These are phyloP conservation scores for Catotricha subobsoleta DNA, from an alignment of 2,888 invertebrate genomes.

Conservation along the genomic window DNA sequence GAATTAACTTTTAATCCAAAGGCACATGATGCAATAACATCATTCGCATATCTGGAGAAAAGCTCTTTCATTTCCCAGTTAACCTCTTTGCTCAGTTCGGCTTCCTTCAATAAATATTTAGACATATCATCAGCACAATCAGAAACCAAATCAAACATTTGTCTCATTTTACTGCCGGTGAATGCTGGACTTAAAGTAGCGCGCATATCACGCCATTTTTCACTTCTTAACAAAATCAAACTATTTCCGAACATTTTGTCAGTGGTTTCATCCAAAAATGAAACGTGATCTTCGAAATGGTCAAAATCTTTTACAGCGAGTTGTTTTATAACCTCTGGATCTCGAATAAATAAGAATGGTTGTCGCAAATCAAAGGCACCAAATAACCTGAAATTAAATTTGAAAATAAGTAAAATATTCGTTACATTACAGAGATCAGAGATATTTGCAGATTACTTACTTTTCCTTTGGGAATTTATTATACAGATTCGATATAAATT, in stretches of 20 bases:
- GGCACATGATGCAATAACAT: slow-evolving; percentile 20
- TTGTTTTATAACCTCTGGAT: slow-evolving; percentile 25
- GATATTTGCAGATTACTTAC: no score
- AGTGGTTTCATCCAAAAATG: slow-evolving; percentile 24
- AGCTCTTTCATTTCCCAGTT: slow-evolving; percentile 15
- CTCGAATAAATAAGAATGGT: slow-evolving; percentile 19
- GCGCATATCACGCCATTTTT: slow-evolving; percentile 28
- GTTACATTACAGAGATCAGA: no score
- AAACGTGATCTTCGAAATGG: slow-evolving; percentile 26
- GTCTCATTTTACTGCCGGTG: slow-evolving; percentile 34
- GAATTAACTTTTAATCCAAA: slow-evolving; percentile 20
- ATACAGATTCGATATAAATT: not conserved
- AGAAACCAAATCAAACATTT: slow-evolving; percentile 25
- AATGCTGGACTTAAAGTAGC: slow-evolving; percentile 32
- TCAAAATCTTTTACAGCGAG: slow-evolving; percentile 26
- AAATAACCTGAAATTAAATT: no score
- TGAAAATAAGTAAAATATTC: no score
- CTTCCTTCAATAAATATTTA: not conserved
- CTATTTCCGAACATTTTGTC: slow-evolving; percentile 30
- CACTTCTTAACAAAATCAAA: slow-evolving; percentile 18
- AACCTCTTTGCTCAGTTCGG: not conserved
- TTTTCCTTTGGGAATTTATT: not conserved
- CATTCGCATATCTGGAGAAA: slow-evolving; percentile 18
- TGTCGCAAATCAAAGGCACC: slow-evolving; percentile 20
- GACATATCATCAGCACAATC: slow-evolving; percentile 14